Evolutionary conservation across 2,113 vertebrate genomes (phyloP), one percentile per base, ranked within the genome.

Genomic region (Gymnogyps californianus): DNA sequence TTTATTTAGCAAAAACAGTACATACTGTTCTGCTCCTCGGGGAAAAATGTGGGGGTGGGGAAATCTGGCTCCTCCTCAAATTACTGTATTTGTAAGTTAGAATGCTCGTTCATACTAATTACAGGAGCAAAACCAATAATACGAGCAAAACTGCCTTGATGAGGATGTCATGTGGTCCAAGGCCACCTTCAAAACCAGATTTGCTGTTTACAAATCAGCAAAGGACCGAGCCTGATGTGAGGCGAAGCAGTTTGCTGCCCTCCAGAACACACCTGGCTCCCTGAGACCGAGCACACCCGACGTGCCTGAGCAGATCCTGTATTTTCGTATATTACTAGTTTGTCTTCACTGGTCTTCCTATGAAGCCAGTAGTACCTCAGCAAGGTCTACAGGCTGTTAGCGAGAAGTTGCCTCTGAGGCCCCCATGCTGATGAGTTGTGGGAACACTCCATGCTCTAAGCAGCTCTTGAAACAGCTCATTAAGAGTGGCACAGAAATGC

Each of bases 241-340:
- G 28, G 25, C 0, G 0, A 54, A 84, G 61, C 28, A 32, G 36
- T 57, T 65, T 49, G 34, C 83, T 57, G 6, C 49, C 58, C 57
- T 79, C 36, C 31, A 3, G 51, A 87, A 28, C 31, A 3, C 20
- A 19, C 44, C 4, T 1, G 1, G 36, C 54, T 76, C 40, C 25
- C 82, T 28, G 36, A 58, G 58, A 19, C 6, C 0, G 0, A 31
- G 44, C 8, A 4, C 38, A 11, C 25, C 9, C 29, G 15, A 11
- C 1, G 0, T 67, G 66, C 70, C 75, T 8, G 16, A 83, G 76
- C 66, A 76, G 57, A 93, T 67, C 40, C 40, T 19, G 8, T 34
- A 17, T 44, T 83, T 70, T 5, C 10, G 12, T 42, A 16, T 26
- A 14, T 26, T 28, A 32, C 2, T 15, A 20, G 11, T 82, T 61